phyloP scores from a whole-genome alignment of 2,797 vertebrate species.

The Acanthurus tractus region DNA sequence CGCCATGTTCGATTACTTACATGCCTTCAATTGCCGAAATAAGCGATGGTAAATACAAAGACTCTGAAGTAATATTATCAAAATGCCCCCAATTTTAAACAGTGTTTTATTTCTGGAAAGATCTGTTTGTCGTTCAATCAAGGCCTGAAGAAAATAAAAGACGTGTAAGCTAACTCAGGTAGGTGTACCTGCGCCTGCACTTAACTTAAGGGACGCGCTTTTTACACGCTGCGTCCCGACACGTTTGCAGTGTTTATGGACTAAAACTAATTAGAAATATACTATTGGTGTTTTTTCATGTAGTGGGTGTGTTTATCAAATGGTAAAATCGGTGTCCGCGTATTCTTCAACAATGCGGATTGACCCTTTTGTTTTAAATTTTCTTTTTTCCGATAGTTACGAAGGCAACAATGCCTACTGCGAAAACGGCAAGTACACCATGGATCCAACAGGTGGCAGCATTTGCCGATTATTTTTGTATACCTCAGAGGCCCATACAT shows the following conservation, averaged over 20 bases:
- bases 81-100: background rate
- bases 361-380: too few relatives aligned
- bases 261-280: too few relatives aligned
- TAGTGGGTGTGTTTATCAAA: too few relatives aligned
- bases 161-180: background rate
- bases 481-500: background rate
- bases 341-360: too few relatives aligned
- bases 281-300: too few relatives aligned
- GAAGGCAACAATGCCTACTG: constrained; percentile 55
- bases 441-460: constrained; percentile 62
- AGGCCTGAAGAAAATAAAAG: rapidly evolving
- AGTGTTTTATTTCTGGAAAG: rapidly evolving
- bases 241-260: too few relatives aligned
- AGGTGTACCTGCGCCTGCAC: too few relatives aligned
- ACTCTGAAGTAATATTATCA: rapidly evolving
- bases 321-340: too few relatives aligned
- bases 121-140: rapidly evolving
- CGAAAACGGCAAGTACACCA: background rate
- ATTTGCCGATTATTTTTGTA: constrained; percentile 18
- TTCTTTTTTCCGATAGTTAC: background rate
- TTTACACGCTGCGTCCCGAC: too few relatives aligned
- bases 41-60: constrained; percentile 1
- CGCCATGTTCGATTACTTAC: constrained; percentile 88
- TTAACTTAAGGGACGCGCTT: too few relatives aligned
- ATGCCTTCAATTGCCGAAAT: constrained; percentile 30